phyloP scores from a whole-genome alignment of 1,140 invertebrate genomes.

The Cydia splendana region DNA sequence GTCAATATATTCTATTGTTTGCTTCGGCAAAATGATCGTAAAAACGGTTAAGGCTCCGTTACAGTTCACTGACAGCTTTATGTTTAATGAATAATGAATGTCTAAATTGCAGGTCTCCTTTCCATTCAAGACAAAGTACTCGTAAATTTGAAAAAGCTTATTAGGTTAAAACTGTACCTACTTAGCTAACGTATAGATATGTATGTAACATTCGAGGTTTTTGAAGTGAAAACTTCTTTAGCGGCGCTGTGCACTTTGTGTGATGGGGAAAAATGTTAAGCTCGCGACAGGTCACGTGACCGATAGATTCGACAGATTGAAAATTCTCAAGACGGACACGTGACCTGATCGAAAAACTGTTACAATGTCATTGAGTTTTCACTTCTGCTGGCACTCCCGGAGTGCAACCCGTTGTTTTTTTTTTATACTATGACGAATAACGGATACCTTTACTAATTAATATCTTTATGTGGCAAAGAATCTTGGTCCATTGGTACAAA shows the following conservation, averaged over 20 bases:
- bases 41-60: slow-evolving; percentile 4
- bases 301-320: no score
- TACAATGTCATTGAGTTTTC: no score
- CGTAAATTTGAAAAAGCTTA: background rate
- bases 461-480: background rate
- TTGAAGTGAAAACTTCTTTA: no score
- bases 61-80: slow-evolving; percentile 20
- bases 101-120: background rate
- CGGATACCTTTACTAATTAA: background rate
- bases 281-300: no score
- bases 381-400: no score
- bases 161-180: background rate
- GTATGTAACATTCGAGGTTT: background rate
- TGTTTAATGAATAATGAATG: background rate
- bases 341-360: no score
- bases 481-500: background rate
- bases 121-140: background rate
- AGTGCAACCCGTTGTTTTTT: no score
- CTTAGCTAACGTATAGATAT: background rate
- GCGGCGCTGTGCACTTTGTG: no score
- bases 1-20: background rate
- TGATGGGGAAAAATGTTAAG: no score
- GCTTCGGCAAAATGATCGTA: background rate
- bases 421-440: background rate
- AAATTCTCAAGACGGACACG: no score